Evolutionary conservation across 2,797 vertebrate species (phyloP).

Genomic region (Gymnopithys bicolor): DNA sequence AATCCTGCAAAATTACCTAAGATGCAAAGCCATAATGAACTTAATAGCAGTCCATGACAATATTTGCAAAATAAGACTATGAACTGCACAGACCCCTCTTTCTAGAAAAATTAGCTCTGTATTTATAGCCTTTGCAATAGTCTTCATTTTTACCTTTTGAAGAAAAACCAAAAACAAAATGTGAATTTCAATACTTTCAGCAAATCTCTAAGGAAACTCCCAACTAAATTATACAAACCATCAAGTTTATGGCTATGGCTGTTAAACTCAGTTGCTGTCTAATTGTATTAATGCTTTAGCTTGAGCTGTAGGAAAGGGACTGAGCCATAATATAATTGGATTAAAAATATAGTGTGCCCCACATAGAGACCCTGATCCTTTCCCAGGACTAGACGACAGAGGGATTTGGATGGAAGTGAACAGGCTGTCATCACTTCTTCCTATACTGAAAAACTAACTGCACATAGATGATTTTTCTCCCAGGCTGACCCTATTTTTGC

Average conservation of each 20-base stretch:
- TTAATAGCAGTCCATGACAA: background rate
- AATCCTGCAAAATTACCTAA: background rate
- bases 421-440: slow-evolving; percentile 46
- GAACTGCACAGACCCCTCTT: background rate
- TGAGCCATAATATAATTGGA: slow-evolving; percentile 20
- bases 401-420: slow-evolving; percentile 19
- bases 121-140: background rate
- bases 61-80: background rate
- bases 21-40: background rate
- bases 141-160: background rate
- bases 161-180: background rate
- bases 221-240: background rate
- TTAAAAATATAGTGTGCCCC: slow-evolving; percentile 45
- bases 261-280: slow-evolving; percentile 22
- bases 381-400: slow-evolving; percentile 43
- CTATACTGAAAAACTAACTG: background rate
- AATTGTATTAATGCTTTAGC: slow-evolving; percentile 21
- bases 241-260: slow-evolving; percentile 31
- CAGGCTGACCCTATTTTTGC: background rate
- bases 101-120: background rate
- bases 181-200: background rate
- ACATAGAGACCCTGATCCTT: slow-evolving; percentile 13
- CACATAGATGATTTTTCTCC: background rate
- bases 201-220: slow-evolving; percentile 18
- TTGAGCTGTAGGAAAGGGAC: background rate